A percentile compares a stretch with the other conserved stretches of the same genome.
phyloP scores from a whole-genome alignment of 2,797 vertebrate species.

The Molossus alvarezi region DNA sequence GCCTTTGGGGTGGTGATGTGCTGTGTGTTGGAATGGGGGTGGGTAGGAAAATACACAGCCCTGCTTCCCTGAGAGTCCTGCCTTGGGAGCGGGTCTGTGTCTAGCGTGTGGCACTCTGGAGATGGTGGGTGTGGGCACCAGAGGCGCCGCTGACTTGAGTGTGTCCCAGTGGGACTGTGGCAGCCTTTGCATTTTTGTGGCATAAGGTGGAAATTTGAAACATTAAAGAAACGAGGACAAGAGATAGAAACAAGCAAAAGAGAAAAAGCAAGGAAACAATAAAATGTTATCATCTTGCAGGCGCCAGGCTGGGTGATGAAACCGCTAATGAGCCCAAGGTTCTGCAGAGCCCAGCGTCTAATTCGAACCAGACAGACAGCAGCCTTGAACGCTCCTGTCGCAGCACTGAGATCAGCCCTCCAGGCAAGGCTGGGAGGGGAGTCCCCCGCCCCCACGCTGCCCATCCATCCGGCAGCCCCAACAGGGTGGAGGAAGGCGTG shows the following conservation, averaged over 20 bases:
- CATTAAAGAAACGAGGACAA: slow-evolving; percentile 68
- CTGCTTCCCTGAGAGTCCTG: accelerated
- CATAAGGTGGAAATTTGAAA: slow-evolving; percentile 71
- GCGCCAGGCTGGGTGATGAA: slow-evolving; percentile 78
- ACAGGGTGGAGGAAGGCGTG: background rate
- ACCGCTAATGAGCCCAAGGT: slow-evolving; percentile 78
- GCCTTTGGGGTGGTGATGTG: accelerated
- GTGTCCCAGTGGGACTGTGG: background rate
- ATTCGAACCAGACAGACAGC: slow-evolving; percentile 77
- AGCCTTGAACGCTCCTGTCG: background rate
- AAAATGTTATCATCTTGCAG: slow-evolving; percentile 83
- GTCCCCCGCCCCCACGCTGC: background rate
- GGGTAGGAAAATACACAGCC: background rate
- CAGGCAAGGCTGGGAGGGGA: background rate
- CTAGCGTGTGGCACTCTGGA: background rate
- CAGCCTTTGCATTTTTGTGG: slow-evolving; percentile 71
- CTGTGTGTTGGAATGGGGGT: too few relatives aligned
- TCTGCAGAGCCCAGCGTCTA: slow-evolving; percentile 69
- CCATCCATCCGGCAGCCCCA: too few relatives aligned
- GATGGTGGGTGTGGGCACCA: accelerated
- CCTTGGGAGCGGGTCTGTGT: background rate
- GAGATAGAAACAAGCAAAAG: slow-evolving; percentile 69
- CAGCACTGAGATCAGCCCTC: background rate
- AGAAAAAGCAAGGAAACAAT: slow-evolving; percentile 77
- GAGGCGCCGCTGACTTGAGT: background rate